Evolutionary conservation across 2,888 invertebrate species (phyloP).

Genomic region (Apantesis nais): DNA sequence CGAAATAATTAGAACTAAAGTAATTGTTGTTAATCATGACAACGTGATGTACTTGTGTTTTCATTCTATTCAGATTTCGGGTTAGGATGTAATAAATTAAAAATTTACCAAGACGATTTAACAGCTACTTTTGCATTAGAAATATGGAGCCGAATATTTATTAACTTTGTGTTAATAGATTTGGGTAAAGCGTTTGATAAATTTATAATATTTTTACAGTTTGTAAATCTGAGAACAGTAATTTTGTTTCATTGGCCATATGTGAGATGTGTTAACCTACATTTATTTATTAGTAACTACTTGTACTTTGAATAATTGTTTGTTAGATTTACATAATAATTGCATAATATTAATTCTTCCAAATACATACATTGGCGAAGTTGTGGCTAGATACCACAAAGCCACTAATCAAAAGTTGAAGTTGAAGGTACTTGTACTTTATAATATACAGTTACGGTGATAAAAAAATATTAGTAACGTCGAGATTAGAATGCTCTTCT

Average conservation of each 20-base stretch:
- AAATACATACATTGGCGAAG: too few relatives aligned
- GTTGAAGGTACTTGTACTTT: too few relatives aligned
- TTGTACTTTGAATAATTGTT: too few relatives aligned
- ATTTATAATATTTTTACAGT: background rate
- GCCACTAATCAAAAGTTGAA: too few relatives aligned
- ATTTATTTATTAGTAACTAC: background rate
- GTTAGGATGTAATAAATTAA: background rate
- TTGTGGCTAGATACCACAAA: too few relatives aligned
- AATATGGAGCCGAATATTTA: too few relatives aligned
- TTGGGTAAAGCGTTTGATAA: background rate
- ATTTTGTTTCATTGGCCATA: background rate
- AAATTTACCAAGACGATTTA: background rate
- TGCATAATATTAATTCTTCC: too few relatives aligned
- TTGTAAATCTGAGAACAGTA: background rate
- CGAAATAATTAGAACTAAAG: background rate
- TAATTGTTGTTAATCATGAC: background rate
- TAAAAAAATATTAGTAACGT: background rate
- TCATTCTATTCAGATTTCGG: background rate
- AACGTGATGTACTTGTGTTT: background rate
- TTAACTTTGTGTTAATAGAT: too few relatives aligned
- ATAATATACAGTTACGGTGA: background rate
- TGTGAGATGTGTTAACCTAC: background rate
- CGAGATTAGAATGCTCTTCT: background rate
- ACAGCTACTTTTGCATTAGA: background rate
- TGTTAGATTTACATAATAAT: too few relatives aligned